Evolutionary conservation across 2,797 vertebrate genomes (phyloP).

Genomic region (Sebastes aleutianus): DNA sequence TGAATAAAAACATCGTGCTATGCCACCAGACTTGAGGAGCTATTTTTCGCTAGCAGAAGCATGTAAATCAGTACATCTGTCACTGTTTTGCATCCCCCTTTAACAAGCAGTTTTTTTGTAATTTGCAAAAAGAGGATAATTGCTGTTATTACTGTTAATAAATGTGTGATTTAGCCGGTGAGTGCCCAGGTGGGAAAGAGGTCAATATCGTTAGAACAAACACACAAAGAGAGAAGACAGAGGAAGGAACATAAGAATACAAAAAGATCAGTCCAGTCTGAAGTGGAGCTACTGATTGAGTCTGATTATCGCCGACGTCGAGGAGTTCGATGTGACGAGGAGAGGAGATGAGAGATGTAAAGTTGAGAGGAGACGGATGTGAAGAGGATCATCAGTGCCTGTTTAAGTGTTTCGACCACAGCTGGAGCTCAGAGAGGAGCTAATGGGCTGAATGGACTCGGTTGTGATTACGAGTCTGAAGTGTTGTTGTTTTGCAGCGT

Average conservation of each 20-base stretch:
- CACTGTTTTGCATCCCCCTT: neutral
- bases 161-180: slow-evolving; percentile 1
- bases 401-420: slow-evolving; percentile 31
- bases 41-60: neutral
- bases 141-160: neutral
- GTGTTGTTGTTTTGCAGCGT: slow-evolving; percentile 31
- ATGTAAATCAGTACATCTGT: neutral
- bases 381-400: neutral
- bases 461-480: slow-evolving; percentile 24
- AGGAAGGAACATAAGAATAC: neutral
- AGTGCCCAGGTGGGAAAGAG: neutral
- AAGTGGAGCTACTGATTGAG: slow-evolving; percentile 25
- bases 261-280: neutral
- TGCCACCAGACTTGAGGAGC: neutral
- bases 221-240: neutral
- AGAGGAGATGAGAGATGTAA: neutral
- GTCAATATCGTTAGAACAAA: neutral
- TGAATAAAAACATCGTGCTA: neutral
- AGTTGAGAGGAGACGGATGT: neutral
- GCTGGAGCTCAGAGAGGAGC: slow-evolving; percentile 42
- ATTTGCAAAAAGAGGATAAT: slow-evolving; percentile 5
- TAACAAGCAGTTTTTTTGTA: neutral
- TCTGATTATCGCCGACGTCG: slow-evolving; percentile 18
- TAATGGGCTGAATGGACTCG: slow-evolving; percentile 13
- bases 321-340: neutral